Evolutionary conservation across 2,797 vertebrate species (phyloP).

Genomic region (Helicolenus hilgendorfi): DNA sequence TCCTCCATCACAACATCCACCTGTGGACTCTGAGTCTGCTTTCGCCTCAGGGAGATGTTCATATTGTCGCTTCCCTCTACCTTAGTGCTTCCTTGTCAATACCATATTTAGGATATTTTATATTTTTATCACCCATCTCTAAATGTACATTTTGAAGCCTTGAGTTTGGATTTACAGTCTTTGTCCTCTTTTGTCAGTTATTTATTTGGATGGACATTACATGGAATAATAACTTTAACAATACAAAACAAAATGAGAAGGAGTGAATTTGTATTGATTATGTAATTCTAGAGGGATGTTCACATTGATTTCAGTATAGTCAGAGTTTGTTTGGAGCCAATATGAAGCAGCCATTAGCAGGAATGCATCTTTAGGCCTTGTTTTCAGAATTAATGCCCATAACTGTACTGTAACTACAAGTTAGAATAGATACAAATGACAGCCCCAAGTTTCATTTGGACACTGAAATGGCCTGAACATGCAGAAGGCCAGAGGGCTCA

Average conservation of each 20-base stretch:
- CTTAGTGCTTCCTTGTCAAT: not conserved
- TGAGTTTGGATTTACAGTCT: not conserved
- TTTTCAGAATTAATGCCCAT: not conserved
- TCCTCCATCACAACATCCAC: not conserved
- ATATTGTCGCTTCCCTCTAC: not conserved
- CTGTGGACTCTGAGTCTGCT: not conserved
- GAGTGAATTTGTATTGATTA: slow-evolving; percentile 5
- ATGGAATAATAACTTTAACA: slow-evolving; percentile 14
- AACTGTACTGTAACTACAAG: not conserved
- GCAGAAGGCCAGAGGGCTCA: slow-evolving; percentile 23
- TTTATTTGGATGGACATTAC: not conserved
- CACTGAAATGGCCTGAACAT: slow-evolving; percentile 8
- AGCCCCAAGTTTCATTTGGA: not conserved
- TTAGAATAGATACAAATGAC: not conserved
- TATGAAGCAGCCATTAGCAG: slow-evolving; percentile 7
- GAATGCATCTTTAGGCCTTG: not conserved
- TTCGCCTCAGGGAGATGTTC: not conserved
- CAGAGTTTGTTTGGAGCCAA: not conserved
- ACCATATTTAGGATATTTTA: not conserved
- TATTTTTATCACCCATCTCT: not conserved
- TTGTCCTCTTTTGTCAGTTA: not conserved
- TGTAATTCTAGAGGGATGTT: not conserved
- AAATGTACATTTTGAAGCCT: not conserved
- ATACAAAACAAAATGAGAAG: not conserved
- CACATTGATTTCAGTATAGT: not conserved